Percentiles rank a stretch among this genome's conserved stretches.
These are phyloP conservation scores for Recurvirostra avosetta DNA, from an alignment of 2,113 vertebrate genomes.

Conservation along the genomic window DNA sequence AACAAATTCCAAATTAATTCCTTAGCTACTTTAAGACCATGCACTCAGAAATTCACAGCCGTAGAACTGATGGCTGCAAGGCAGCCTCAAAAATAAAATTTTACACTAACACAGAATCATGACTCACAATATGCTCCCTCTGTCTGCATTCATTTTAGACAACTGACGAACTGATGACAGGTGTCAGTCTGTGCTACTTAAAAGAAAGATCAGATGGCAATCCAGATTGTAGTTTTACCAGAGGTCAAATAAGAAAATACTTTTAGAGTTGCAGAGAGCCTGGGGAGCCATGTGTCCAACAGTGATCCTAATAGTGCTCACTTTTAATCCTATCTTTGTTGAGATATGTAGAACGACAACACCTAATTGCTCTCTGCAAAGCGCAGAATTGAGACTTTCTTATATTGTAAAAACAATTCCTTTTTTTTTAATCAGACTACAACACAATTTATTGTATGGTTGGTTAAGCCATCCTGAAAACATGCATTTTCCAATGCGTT, in stretches of 20 bases:
- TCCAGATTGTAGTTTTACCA: background rate
- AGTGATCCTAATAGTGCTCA: background rate
- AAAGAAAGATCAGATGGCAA: conserved; percentile 29
- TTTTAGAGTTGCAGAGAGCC: background rate
- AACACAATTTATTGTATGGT: accelerated
- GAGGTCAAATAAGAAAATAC: conserved; percentile 26
- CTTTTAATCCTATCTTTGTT: background rate
- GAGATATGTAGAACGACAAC: background rate
- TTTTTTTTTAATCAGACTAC: background rate
- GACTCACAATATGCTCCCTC: conserved; percentile 29
- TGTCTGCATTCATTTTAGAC: background rate
- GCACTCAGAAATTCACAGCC: background rate
- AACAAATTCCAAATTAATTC: background rate
- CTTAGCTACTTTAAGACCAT: background rate
- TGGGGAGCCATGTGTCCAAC: background rate
- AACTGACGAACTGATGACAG: conserved; percentile 17
- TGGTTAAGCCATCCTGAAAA: background rate
- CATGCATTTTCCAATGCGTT: background rate
- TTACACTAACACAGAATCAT: background rate
- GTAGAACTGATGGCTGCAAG: background rate
- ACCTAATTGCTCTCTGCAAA: background rate
- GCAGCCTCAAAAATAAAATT: background rate
- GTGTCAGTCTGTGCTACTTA: background rate
- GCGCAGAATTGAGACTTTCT: background rate
- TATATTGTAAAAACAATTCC: background rate